phyloP scores from a whole-genome alignment of 2,113 vertebrate genomes.

The Rattus rattus region DNA sequence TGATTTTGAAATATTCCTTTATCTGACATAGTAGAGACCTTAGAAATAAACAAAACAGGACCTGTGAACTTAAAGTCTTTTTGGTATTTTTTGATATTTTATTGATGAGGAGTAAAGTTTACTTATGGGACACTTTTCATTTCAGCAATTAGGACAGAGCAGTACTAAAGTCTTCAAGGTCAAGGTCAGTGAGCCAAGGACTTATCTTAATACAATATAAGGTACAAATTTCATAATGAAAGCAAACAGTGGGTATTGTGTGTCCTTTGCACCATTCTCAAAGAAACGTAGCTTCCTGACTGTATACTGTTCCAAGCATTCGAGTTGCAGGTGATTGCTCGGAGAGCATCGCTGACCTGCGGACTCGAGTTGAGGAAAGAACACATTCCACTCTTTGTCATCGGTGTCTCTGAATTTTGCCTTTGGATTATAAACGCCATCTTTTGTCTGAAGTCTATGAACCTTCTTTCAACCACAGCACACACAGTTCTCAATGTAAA shows the following conservation, averaged over 20 bases:
- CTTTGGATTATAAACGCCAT: not conserved
- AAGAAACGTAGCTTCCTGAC: not conserved
- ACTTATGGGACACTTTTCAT: not conserved
- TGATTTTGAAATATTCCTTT: not conserved
- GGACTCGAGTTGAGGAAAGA: not conserved
- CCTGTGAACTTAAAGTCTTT: not conserved
- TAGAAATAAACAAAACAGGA: not conserved
- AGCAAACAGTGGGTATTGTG: not conserved
- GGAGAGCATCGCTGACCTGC: not conserved
- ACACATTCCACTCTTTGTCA: not conserved
- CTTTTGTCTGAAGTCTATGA: not conserved
- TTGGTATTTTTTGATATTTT: not conserved
- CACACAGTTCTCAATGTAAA: not conserved
- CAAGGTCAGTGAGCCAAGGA: not conserved
- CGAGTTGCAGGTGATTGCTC: not conserved
- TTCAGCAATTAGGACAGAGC: not conserved
- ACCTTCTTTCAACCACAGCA: not conserved
- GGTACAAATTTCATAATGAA: not conserved
- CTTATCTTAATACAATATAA: not conserved
- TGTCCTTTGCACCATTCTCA: not conserved
- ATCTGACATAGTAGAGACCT: constrained; percentile 14
- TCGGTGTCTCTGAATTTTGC: not conserved
- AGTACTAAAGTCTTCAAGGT: constrained; percentile 30
- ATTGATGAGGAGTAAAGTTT: not conserved
- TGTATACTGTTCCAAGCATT: not conserved